Base-by-base conservation (phyloP, 1,140 invertebrate species). In the Drosophila pseudoananassae region DNA sequence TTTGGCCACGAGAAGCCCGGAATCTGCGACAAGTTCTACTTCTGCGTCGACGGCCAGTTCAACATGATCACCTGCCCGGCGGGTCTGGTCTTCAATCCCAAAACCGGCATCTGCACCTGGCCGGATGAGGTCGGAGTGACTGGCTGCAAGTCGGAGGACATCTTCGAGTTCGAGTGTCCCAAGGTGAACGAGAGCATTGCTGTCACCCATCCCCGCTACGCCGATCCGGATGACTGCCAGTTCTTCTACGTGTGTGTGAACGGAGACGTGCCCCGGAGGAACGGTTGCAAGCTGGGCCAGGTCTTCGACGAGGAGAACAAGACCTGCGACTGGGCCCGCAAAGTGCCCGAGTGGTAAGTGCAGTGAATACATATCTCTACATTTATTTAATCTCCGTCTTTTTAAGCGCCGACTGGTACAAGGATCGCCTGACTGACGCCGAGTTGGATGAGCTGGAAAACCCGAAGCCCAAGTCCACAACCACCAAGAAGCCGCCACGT, bases 231-330 rank as follows among this genome's bases (percentile, higher is more conserved):
- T 40, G 97, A 98, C 88, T 98, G 97, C 76, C 96, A 98, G 90
- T 98, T 94, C 92, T 98, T 98, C 92, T 98, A 97, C 91, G 97
- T 98, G 1, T 98, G 97, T 91, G 96, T 98, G 50, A 97, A 97
- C 79, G 97, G 96, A 1, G 94, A 96, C 79, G 94, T 95, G 15
- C 97, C 97, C 0, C 93, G 97, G 47, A 93, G 96, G 20, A 96
- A 95, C 64, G 97, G 97, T 1, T 98, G 97, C 92, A 97, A 96
- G 90, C 93, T 96, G 27, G 97, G 97, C n/a, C 96, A 97, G 89
- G 97, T 97, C 7, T 98, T 98, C 92, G 97, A 98, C 82, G 97
- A 98, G 40, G 93, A 94, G 3, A 94, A 93, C 45, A 96, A 96
- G 71, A 94, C 93, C 64, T 98, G 97, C 83, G 97, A 98, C 56